phyloP scores from a whole-genome alignment of 2,888 invertebrate genomes.

The Leptura quadrifasciata region DNA sequence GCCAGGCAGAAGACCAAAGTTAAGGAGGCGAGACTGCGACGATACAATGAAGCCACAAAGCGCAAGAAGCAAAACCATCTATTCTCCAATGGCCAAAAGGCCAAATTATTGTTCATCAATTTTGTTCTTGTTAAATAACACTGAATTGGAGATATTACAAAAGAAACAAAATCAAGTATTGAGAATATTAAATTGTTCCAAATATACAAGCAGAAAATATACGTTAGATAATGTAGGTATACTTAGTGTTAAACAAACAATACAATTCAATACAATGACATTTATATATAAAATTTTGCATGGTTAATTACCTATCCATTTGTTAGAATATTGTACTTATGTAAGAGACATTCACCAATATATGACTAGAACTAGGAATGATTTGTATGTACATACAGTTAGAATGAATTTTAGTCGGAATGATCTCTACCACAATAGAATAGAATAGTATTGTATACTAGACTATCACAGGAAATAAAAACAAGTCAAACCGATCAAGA shows the following conservation, averaged over 20 bases:
- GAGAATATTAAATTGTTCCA: too few species aligned
- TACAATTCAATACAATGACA: neutral
- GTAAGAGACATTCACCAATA: too few species aligned
- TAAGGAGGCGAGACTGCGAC: too few species aligned
- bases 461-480: neutral
- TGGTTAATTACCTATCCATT: neutral
- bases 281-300: slow-evolving; percentile 2
- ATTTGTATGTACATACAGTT: slow-evolving; percentile 5
- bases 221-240: neutral
- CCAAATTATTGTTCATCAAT: slow-evolving; percentile 8
- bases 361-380: too few species aligned
- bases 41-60: too few species aligned
- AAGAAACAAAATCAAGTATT: too few species aligned
- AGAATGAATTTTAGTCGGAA: neutral
- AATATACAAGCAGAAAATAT: too few species aligned
- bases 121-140: neutral
- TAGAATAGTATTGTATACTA: neutral
- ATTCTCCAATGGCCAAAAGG: too few species aligned
- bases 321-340: neutral
- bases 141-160: neutral
- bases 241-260: neutral
- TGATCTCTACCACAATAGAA: neutral
- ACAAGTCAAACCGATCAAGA: neutral
- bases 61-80: too few species aligned
- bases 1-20: too few species aligned